These are phyloP conservation scores for Cheilosia urbana DNA, from an alignment of 2,888 invertebrate genomes.

Conservation along the genomic window DNA sequence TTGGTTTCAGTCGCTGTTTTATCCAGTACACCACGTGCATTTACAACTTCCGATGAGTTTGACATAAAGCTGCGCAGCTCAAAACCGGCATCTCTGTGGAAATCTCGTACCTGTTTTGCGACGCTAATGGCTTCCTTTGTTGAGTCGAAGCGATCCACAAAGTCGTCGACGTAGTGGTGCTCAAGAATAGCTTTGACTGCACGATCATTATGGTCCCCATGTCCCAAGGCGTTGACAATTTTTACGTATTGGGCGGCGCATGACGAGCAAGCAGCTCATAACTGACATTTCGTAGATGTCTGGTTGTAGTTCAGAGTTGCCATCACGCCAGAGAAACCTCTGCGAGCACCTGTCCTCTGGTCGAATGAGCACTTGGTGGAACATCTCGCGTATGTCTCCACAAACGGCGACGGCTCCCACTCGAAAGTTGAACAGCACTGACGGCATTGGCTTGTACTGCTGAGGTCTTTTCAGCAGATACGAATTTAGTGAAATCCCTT, in stretches of 20 bases:
- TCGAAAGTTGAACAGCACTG: conserved; percentile 80
- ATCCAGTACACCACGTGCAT: too few species aligned
- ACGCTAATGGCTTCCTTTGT: conserved; percentile 3
- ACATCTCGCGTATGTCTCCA: too few species aligned
- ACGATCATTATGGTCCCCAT: neutral
- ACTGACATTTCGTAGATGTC: conserved; percentile 61
- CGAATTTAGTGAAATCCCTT: conserved; percentile 78
- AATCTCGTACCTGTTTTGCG: neutral
- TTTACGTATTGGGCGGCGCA: conserved; percentile 72
- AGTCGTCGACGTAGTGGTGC: conserved; percentile 46
- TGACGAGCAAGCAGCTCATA: conserved; percentile 41
- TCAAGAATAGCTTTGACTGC: conserved; percentile 50
- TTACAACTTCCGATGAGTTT: conserved; percentile 5
- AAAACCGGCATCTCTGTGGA: conserved; percentile 25
- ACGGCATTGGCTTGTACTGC: conserved; percentile 78
- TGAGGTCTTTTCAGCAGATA: conserved; percentile 79
- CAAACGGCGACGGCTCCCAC: too few species aligned
- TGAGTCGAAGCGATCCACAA: conserved; percentile 4
- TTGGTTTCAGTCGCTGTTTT: too few species aligned
- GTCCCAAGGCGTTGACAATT: neutral
- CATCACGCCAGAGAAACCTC: conserved; percentile 78
- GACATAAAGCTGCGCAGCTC: neutral
- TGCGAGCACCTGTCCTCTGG: conserved; percentile 78
- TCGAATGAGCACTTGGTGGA: conserved; percentile 50
- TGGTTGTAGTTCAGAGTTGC: neutral